Base-by-base conservation (phyloP, 2,888 invertebrate genomes). In the Aporophyla nigra region DNA sequence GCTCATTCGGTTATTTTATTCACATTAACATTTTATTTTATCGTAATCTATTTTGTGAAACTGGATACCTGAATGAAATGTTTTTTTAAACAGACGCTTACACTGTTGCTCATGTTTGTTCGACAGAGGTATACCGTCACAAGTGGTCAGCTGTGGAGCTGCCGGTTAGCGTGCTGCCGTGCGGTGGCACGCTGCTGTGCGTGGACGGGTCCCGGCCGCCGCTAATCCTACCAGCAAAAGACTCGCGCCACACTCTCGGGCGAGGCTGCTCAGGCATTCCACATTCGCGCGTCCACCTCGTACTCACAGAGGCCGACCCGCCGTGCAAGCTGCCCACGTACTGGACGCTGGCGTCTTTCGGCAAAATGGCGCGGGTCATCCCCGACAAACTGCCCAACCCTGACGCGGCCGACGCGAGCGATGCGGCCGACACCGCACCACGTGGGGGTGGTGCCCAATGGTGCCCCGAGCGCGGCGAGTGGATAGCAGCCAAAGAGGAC, bases 131-230 rank as follows among this genome's bases (percentile, higher is more conserved):
- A 12, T 73, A 73, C 51, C 21, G 33, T 19, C 46, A 74, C 74
- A 81, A 74, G 19, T 0, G 2, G 27, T 24, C 19, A 0, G 78
- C 81, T 3, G 1, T 12, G 0, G 1, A n/a, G 14, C 40, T 14
- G n/a, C 33, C 58, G 14, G 81, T 53, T 21, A 9, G 66, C 61
- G 21, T 12, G 16, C 82, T 81, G 14, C n/a, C 71, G 61, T 66
- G 78, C 54, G 81, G 74, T 27, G 61, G 21, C 51, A 61, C 69
- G 21, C 27, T 81, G 33, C 81, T 80, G 62, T 63, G 78, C 4
- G 58, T 81, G 46, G 78, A 81, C 33, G 81, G 33, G 0, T 0
- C 43, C 43, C 27, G 24, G 9, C 19, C 43, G 40, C 76, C 79
- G 46, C 69, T 80, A 3, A 54, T 24, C 1, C 72, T 72, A 6